These are phyloP conservation scores for Semaprochilodus insignis DNA, from an alignment of 2,797 vertebrate genomes.

Conservation along the genomic window DNA sequence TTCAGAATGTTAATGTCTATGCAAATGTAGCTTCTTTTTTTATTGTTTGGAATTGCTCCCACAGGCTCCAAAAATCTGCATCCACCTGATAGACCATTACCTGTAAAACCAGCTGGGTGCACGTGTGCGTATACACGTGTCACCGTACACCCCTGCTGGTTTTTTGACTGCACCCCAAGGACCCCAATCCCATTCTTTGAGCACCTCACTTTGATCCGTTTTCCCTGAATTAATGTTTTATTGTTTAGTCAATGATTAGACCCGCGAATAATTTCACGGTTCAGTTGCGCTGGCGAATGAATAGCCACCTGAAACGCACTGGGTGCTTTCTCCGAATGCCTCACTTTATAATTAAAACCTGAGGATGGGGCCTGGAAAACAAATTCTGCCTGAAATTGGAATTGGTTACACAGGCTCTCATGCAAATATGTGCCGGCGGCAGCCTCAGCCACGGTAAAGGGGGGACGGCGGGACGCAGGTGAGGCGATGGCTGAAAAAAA, in stretches of 20 bases:
- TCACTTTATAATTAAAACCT: conserved; percentile 65
- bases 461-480: conserved; percentile 33
- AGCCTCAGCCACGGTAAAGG: conserved; percentile 3
- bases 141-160: conserved; percentile 13
- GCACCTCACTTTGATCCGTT: conserved; percentile 58
- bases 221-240: conserved; percentile 65
- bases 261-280: conserved; percentile 63
- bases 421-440: conserved; percentile 49
- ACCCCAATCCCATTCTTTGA: conserved; percentile 48
- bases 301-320: conserved; percentile 55
- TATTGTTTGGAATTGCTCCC: conserved; percentile 14
- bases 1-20: conserved; percentile 9
- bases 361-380: conserved; percentile 57
- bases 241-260: conserved; percentile 68
- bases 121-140: background rate
- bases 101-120: conserved; percentile 8
- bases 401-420: conserved; percentile 59
- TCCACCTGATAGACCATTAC: background rate
- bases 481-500: conserved; percentile 20
- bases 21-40: conserved; percentile 6
- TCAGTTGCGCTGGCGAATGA: conserved; percentile 48
- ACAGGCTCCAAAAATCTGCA: conserved; percentile 1
- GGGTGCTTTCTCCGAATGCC: conserved; percentile 35
- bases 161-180: conserved; percentile 40
- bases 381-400: conserved; percentile 64